Percentiles rank a stretch among this genome's conserved stretches.
Evolutionary conservation across 2,888 invertebrate species (phyloP).

Genomic region (Sceliomorpha sp.): DNA sequence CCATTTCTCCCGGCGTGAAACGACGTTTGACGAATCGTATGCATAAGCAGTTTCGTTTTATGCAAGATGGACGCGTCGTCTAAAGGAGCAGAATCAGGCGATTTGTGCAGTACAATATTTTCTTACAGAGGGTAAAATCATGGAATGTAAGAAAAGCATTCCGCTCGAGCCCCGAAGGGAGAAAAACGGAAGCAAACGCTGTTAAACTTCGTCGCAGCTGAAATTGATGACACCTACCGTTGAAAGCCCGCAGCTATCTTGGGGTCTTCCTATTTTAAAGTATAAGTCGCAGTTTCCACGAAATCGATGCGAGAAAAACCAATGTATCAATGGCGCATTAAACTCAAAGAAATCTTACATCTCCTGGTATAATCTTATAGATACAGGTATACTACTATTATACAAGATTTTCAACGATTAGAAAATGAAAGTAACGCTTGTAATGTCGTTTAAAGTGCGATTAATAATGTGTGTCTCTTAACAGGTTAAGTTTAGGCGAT

Average conservation of each 20-base stretch:
- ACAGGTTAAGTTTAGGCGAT: too few species aligned
- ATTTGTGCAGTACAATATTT: slow-evolving; percentile 42
- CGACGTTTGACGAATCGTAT: too few species aligned
- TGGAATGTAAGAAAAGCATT: slow-evolving; percentile 36
- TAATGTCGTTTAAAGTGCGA: too few species aligned
- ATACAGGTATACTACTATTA: too few species aligned
- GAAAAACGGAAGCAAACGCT: slow-evolving; percentile 41
- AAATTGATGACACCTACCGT: slow-evolving; percentile 48
- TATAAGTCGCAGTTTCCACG: slow-evolving; percentile 36
- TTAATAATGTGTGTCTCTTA: too few species aligned
- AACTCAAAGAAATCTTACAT: slow-evolving; percentile 20
- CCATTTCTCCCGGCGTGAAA: too few species aligned
- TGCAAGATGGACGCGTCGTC: slow-evolving; percentile 8
- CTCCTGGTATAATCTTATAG: slow-evolving; percentile 22
- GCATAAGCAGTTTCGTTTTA: background rate
- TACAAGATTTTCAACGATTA: too few species aligned
- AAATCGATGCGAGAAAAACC: slow-evolving; percentile 36
- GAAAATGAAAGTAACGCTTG: too few species aligned
- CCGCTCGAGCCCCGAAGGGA: slow-evolving; percentile 15
- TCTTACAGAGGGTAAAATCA: slow-evolving; percentile 31
- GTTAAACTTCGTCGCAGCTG: slow-evolving; percentile 35
- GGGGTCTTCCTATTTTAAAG: slow-evolving; percentile 41
- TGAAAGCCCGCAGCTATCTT: slow-evolving; percentile 49
- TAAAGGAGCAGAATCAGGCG: slow-evolving; percentile 17
- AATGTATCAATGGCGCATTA: slow-evolving; percentile 26